phyloP scores from a whole-genome alignment of 2,113 vertebrate genomes.

The Prionailurus viverrinus region DNA sequence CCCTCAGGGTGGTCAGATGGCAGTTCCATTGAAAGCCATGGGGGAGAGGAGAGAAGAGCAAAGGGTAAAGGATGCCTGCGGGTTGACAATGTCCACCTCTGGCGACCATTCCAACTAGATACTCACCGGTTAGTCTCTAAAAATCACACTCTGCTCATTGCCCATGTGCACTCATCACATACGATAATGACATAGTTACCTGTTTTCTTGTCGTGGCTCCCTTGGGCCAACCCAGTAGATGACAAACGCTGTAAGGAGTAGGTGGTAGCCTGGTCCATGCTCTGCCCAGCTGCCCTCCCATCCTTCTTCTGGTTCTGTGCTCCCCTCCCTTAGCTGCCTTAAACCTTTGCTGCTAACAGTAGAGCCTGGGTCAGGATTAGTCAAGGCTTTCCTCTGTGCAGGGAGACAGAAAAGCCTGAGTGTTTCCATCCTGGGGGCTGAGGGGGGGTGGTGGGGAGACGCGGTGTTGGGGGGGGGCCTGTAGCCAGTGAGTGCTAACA shows the following conservation, averaged over 20 bases:
- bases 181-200: background rate
- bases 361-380: too few relatives aligned
- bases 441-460: too few relatives aligned
- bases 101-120: background rate
- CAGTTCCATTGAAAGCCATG: background rate
- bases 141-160: background rate
- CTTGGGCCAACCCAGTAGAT: background rate
- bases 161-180: background rate
- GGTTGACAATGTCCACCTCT: background rate
- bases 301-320: background rate
- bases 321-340: background rate
- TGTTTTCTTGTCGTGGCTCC: too few relatives aligned
- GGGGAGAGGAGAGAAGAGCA: background rate
- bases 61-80: background rate
- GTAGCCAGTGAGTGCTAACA: background rate
- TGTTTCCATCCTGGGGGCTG: background rate
- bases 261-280: background rate
- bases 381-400: background rate
- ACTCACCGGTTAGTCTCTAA: background rate
- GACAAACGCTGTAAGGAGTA: background rate
- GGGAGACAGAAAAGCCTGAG: too few relatives aligned
- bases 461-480: rapidly evolving
- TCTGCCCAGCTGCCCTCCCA: background rate
- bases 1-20: background rate
- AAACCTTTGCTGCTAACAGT: background rate